Evolutionary conservation across 1,140 invertebrate species (phyloP), one percentile per base, ranked within the genome.

Genomic region (Babylonia areolata): DNA sequence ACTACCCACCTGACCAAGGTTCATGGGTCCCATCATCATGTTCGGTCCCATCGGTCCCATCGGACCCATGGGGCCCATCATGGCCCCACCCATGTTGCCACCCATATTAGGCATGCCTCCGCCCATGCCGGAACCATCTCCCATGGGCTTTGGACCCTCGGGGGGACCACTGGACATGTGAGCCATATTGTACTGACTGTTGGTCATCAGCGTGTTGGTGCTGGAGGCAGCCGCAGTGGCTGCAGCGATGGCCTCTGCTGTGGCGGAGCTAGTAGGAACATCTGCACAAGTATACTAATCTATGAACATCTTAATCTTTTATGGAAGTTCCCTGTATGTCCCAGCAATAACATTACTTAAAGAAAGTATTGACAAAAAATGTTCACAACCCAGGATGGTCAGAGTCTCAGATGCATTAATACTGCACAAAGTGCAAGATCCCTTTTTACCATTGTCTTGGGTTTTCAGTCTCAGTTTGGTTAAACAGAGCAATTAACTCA

Each of bases 11-110:
- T 81, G 82, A 33, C 82, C 82, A 46, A 86, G 81, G 35, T 94
- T 90, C 92, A 96, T 95, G 90, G 95, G 95, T 37, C 95, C 92
- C 94, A 96, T 95, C 51, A 95, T 93, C 94, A 95, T 95, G 6
- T 93, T 94, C 46, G 91, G 92, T 80, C 92, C 91, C 85, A 95
- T 95, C 12, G 94, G 92, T 94, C 96, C 86, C 54, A 90, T 84
- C 1, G 84, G 79, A 17, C 73, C 85, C 9, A 86, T 95, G 11
- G 95, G 94, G 88, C 96, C 96, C 17, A 93, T 95, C 88, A 89
- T 89, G n/a, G 64, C 73, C 11, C 71, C 73, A 37, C 33, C 64
- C 82, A 84, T 88, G 54, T 87, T 86, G 46, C 75, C 75, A 23
- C 9, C 75, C 75, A 77, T 77, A 31, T 77, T 77, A 37, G 15